Percentiles rank a stretch among this genome's conserved stretches.
phyloP scores from a whole-genome alignment of 2,888 invertebrate genomes.

The Hoplodrina blanda region DNA sequence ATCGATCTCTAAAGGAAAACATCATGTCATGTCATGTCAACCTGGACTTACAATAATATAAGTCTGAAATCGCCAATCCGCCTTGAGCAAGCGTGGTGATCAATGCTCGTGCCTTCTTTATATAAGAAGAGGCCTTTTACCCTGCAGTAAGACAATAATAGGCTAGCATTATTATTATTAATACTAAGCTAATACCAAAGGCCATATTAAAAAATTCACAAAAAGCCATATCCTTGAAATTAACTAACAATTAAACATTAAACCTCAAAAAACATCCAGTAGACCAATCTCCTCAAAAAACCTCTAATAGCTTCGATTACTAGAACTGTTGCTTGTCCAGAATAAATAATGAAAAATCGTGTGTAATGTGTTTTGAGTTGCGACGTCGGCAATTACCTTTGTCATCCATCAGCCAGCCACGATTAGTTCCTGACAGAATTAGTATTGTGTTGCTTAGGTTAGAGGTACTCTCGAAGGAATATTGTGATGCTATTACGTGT shows the following conservation, averaged over 20 bases:
- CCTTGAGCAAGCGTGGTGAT: no score
- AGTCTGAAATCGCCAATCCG: no score
- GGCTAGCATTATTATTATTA: not conserved
- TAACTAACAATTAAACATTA: not conserved
- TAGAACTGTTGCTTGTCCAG: slow-evolving; percentile 73
- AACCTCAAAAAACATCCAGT: slow-evolving; percentile 63
- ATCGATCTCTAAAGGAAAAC: no score
- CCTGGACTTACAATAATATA: no score
- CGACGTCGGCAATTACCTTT: slow-evolving; percentile 76
- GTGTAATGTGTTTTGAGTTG: slow-evolving; percentile 78
- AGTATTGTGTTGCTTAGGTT: slow-evolving; percentile 60
- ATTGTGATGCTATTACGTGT: slow-evolving; percentile 42
- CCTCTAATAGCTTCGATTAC: slow-evolving; percentile 76
- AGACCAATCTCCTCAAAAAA: slow-evolving; percentile 47
- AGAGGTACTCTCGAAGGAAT: slow-evolving; percentile 49
- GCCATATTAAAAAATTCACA: not conserved
- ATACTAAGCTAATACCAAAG: not conserved
- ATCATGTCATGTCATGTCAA: no score
- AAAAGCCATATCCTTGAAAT: not conserved
- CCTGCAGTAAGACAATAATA: no score
- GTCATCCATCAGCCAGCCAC: slow-evolving; percentile 80
- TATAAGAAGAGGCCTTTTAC: no score
- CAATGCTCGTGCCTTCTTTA: no score
- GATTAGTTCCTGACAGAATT: slow-evolving; percentile 63
- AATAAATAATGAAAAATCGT: slow-evolving; percentile 83